Evolutionary conservation across 2,113 vertebrate genomes (phyloP).

Genomic region (Oriolus oriolus): DNA sequence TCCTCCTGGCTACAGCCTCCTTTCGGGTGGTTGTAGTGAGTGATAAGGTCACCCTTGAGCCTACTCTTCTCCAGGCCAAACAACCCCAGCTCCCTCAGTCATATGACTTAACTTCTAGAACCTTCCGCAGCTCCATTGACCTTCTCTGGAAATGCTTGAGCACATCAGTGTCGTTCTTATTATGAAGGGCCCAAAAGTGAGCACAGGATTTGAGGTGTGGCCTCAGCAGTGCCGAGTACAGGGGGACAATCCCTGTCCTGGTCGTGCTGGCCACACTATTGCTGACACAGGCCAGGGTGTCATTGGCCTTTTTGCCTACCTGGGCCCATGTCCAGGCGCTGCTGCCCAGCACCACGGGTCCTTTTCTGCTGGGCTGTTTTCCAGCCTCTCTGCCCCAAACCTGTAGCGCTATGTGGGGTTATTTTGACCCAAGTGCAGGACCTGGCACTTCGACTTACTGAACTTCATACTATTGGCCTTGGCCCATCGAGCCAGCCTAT

Average conservation of each 20-base stretch:
- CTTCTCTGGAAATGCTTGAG: fast-evolving
- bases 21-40: too few species aligned
- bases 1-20: not conserved
- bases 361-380: not conserved
- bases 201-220: too few species aligned
- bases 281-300: not conserved
- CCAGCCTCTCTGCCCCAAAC: not conserved
- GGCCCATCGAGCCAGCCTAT: not conserved
- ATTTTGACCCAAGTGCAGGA: not conserved
- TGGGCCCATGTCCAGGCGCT: fast-evolving
- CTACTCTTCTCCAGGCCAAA: not conserved
- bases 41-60: not conserved
- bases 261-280: not conserved
- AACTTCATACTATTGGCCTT: not conserved
- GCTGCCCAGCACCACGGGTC: too few species aligned
- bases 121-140: not conserved
- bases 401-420: too few species aligned
- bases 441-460: fast-evolving
- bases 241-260: fast-evolving
- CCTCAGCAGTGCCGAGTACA: fast-evolving
- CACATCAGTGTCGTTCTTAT: not conserved
- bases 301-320: not conserved
- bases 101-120: not conserved
- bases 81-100: too few species aligned
- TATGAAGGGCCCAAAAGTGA: not conserved